Conservation (phyloP, 2,113 vertebrate species). For the Poecilia latipinna region DNA sequence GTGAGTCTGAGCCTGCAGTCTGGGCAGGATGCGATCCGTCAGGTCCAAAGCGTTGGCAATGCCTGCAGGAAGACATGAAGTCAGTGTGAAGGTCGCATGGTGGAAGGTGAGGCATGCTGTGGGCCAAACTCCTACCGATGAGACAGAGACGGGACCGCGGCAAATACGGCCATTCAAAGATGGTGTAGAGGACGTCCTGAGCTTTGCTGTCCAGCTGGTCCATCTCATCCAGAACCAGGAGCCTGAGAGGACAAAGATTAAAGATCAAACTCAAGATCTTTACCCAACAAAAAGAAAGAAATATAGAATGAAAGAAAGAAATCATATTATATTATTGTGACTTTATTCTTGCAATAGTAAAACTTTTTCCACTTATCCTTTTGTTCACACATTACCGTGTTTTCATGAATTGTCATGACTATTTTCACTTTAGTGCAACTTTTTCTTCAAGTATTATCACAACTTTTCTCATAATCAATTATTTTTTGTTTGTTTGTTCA, state of each 20-base stretch:
- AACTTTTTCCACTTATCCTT: too few species aligned
- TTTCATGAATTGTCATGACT: too few species aligned
- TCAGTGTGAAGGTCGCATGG: not conserved
- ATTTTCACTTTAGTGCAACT: too few species aligned
- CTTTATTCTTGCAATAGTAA: too few species aligned
- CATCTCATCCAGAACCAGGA: slow-evolving; percentile 94
- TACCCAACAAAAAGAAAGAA: not conserved
- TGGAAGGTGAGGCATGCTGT: not conserved
- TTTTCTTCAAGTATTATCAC: too few species aligned
- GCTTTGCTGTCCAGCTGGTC: slow-evolving; percentile 95
- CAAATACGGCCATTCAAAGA: slow-evolving; percentile 93
- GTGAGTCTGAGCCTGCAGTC: slow-evolving; percentile 81
- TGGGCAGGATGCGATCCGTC: slow-evolving; percentile 89
- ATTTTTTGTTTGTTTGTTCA: too few species aligned
- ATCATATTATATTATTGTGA: not conserved
- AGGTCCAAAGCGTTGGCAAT: slow-evolving; percentile 94
- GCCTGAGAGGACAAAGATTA: slow-evolving; percentile 64
- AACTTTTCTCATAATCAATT: too few species aligned
- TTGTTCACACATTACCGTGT: too few species aligned
- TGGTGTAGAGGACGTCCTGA: slow-evolving; percentile 94
- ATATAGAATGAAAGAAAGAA: not conserved
- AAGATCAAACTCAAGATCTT: too few species aligned
- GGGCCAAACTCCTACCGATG: slow-evolving; percentile 80
- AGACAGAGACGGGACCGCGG: slow-evolving; percentile 86
- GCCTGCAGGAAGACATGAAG: slow-evolving; percentile 69